A percentile compares a stretch with the other conserved stretches of the same genome.
Conservation (phyloP, 2,888 invertebrate genomes). For the Amphipoea lucens region DNA sequence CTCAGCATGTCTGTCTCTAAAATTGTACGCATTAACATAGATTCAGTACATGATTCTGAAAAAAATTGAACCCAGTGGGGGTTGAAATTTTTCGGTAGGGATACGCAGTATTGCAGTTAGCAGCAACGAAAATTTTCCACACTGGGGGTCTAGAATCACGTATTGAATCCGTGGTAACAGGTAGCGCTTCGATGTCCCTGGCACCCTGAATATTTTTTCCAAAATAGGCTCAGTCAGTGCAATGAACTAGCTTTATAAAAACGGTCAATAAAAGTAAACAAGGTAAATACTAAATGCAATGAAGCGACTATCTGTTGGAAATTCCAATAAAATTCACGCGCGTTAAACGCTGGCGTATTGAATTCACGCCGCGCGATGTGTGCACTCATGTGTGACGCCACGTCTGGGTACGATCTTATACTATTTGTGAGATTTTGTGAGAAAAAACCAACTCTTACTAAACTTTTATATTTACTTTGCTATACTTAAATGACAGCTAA, state of each 20-base stretch:
- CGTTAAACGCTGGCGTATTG: conserved; percentile 31
- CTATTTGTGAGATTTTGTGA: conserved; percentile 5
- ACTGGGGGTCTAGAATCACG: too few relatives aligned
- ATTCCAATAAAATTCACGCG: conserved; percentile 37
- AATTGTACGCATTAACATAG: too few relatives aligned
- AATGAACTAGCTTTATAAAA: background rate
- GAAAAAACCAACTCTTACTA: background rate
- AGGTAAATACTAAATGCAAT: background rate
- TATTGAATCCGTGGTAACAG: too few relatives aligned
- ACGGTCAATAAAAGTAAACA: background rate
- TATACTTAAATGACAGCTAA: too few relatives aligned
- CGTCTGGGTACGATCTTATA: conserved; percentile 24
- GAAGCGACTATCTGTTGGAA: conserved; percentile 16
- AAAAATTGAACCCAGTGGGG: too few relatives aligned
- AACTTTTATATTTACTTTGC: background rate
- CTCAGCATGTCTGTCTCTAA: background rate
- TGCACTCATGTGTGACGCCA: conserved; percentile 9
- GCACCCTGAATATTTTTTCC: too few relatives aligned
- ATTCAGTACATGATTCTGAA: too few relatives aligned
- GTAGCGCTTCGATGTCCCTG: too few relatives aligned
- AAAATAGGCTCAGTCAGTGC: background rate
- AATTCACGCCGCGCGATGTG: conserved; percentile 21
- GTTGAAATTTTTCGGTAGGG: too few relatives aligned
- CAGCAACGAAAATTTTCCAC: too few relatives aligned
- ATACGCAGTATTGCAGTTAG: too few relatives aligned